phyloP scores from a whole-genome alignment of 2,113 vertebrate genomes.

The Chloropsis hardwickii region DNA sequence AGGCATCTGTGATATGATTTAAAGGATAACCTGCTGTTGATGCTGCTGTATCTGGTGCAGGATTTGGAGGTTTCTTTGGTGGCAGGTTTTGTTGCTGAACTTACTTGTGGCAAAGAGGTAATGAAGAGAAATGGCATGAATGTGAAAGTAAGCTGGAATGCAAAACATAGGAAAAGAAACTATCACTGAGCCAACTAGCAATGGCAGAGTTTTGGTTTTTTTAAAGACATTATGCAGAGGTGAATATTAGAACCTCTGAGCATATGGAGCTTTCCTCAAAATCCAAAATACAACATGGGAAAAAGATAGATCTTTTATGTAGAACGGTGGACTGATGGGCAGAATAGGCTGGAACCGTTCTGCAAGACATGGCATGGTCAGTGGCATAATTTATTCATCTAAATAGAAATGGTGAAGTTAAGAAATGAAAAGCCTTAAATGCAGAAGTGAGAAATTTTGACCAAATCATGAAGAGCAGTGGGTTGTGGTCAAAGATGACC shows the following conservation, averaged over 20 bases:
- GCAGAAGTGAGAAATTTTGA: background rate
- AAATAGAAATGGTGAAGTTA: background rate
- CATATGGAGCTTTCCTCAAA: background rate
- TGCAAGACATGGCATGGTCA: background rate
- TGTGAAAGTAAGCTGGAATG: background rate
- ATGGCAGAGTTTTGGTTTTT: background rate
- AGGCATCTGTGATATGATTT: constrained; percentile 46
- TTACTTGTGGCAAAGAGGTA: background rate
- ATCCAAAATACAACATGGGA: background rate
- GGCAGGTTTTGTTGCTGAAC: background rate
- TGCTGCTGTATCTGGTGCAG: background rate
- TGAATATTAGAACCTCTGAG: background rate
- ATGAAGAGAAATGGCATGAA: background rate
- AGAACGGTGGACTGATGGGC: background rate
- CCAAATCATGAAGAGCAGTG: background rate
- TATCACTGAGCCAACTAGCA: background rate
- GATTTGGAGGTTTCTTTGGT: background rate
- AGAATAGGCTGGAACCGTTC: background rate
- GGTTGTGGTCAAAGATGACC: background rate
- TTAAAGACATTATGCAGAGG: background rate
- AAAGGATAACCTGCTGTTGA: constrained; percentile 28
- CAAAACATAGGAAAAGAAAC: background rate
- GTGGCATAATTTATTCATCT: background rate
- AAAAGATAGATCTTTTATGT: background rate
- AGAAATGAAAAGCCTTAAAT: background rate